Conservation (phyloP, 2,888 invertebrate species). For the Sminthurinus aureus region DNA sequence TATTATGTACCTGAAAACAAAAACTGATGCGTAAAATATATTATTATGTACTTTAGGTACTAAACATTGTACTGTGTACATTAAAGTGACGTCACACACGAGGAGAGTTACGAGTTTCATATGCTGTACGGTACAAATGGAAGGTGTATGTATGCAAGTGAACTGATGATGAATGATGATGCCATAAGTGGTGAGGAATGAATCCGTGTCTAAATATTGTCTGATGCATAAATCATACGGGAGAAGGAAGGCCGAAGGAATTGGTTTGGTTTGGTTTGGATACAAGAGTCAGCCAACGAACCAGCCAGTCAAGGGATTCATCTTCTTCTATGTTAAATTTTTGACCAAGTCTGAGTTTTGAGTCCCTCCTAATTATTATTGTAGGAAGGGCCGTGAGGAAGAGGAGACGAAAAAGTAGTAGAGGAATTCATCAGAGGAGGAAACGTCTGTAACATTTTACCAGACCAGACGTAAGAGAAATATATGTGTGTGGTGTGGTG, state of each 20-base stretch:
- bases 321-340: neutral
- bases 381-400: slow-evolving; percentile 47
- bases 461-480: neutral
- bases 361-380: slow-evolving; percentile 49
- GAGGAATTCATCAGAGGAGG: slow-evolving; percentile 28
- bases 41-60: neutral
- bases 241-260: slow-evolving; percentile 32
- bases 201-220: slow-evolving; percentile 52
- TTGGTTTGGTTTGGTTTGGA: slow-evolving; percentile 38
- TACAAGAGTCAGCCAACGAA: slow-evolving; percentile 33
- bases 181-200: slow-evolving; percentile 51
- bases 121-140: no score
- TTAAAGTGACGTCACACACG: no score
- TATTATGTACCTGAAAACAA: no score
- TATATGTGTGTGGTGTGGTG: neutral
- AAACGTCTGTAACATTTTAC: neutral
- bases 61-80: no score
- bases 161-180: slow-evolving; percentile 51
- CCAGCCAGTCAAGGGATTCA: slow-evolving; percentile 35
- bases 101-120: no score
- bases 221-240: slow-evolving; percentile 55
- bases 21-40: no score
- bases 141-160: neutral
- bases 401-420: slow-evolving; percentile 15
- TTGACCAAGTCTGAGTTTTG: slow-evolving; percentile 13